A percentile compares a stretch with the other conserved stretches of the same genome.
These are phyloP conservation scores for Calidris pygmaea DNA, from an alignment of 2,113 vertebrate genomes.

Conservation along the genomic window DNA sequence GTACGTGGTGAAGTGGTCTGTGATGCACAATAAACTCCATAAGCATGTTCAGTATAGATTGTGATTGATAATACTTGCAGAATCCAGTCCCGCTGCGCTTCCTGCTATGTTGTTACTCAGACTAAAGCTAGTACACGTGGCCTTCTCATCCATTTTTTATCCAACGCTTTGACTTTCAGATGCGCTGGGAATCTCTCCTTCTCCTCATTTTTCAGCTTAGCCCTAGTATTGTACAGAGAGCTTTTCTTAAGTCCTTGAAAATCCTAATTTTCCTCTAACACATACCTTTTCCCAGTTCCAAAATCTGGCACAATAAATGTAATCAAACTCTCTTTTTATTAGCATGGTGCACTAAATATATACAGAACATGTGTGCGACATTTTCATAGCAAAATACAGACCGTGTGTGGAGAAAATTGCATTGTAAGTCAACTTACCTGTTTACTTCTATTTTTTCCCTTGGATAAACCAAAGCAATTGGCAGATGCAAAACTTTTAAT, in stretches of 20 bases:
- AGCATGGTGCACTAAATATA: background rate
- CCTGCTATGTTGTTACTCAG: background rate
- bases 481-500: conserved; percentile 18
- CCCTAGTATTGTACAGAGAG: background rate
- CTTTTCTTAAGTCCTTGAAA: background rate
- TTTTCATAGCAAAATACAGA: conserved; percentile 28
- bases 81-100: background rate
- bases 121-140: background rate
- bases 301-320: background rate
- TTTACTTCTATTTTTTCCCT: conserved; percentile 14
- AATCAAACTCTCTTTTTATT: conserved; percentile 5
- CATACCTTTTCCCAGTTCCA: background rate
- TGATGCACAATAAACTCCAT: background rate
- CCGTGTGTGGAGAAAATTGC: conserved; percentile 1
- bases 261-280: background rate
- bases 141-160: background rate
- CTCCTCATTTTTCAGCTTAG: background rate
- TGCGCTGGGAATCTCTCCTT: background rate
- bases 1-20: background rate
- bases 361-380: background rate
- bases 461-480: background rate
- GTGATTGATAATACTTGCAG: background rate
- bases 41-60: background rate
- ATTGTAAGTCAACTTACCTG: conserved; percentile 12
- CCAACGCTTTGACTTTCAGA: background rate